These are phyloP conservation scores for Harpalus rufipes DNA, from an alignment of 2,888 invertebrate species.

Conservation along the genomic window DNA sequence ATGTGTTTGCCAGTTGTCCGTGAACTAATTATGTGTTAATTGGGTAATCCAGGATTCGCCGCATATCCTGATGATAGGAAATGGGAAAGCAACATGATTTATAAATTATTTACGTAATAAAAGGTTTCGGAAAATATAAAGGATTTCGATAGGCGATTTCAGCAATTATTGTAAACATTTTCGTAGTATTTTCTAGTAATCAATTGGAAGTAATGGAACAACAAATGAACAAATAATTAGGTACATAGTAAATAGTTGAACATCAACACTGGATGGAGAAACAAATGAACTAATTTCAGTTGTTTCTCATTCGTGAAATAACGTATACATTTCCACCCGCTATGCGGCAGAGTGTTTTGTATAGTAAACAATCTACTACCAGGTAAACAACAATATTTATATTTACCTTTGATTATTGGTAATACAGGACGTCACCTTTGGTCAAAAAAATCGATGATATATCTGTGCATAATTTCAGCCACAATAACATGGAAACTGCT, in stretches of 20 bases:
- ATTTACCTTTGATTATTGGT: not conserved
- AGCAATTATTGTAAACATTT: not conserved
- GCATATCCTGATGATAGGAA: no score
- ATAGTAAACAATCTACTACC: not conserved
- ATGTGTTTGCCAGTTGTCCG: no score
- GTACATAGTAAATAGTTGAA: not conserved
- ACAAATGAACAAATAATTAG: not conserved
- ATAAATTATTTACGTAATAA: no score
- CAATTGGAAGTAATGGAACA: not conserved
- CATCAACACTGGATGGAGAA: not conserved
- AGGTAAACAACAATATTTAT: not conserved
- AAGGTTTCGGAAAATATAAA: no score
- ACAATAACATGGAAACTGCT: no score
- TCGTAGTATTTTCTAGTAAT: not conserved
- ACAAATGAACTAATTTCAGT: constrained; percentile 3
- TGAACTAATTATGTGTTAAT: no score
- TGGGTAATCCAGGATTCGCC: no score
- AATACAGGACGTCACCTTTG: no score
- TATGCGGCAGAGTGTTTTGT: not conserved
- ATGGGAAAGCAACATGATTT: no score
- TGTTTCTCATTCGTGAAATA: constrained; percentile 1
- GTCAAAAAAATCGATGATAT: no score
- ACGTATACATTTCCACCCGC: not conserved
- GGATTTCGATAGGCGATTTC: no score
- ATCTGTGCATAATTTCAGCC: no score